phyloP scores from a whole-genome alignment of 2,888 invertebrate genomes.

The Eutolmus rufibarbis region DNA sequence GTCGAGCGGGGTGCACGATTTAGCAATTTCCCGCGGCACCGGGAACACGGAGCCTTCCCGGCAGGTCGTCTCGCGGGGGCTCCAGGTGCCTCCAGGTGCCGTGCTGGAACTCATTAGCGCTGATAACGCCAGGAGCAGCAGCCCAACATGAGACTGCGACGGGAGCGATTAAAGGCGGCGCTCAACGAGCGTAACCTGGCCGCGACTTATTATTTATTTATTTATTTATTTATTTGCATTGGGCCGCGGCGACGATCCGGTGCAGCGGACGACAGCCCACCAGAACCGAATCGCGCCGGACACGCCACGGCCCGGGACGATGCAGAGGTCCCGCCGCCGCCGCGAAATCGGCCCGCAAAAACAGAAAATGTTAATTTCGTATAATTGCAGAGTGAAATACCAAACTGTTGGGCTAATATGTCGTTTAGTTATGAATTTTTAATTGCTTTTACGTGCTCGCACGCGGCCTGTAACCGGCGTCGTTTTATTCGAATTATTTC shows the following conservation, averaged over 20 bases:
- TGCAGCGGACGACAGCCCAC: not conserved
- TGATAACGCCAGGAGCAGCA: not conserved
- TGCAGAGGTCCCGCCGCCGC: not conserved
- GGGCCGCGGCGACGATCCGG: not conserved
- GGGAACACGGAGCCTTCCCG: not conserved
- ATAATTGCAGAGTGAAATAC: constrained; percentile 34
- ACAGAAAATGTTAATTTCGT: constrained; percentile 20
- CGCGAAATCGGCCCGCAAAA: not conserved
- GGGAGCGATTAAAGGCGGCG: constrained; percentile 33
- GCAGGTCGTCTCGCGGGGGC: not conserved
- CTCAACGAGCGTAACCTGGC: constrained; percentile 42
- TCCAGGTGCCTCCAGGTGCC: not conserved
- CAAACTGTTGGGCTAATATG: constrained; percentile 40
- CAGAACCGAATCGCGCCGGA: not conserved
- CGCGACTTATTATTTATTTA: not conserved
- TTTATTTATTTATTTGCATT: constrained; percentile 12
- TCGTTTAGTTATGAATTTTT: constrained; percentile 42
- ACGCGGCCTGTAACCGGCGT: constrained; percentile 9
- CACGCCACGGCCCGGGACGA: not conserved
- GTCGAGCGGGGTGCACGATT: not conserved
- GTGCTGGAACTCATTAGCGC: constrained; percentile 3
- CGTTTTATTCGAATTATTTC: constrained; percentile 3
- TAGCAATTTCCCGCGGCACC: not conserved
- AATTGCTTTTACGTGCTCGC: constrained; percentile 35
- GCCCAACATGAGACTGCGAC: constrained; percentile 13